Conservation (phyloP, 2,888 invertebrate species). For the Leucophenga maculata region DNA sequence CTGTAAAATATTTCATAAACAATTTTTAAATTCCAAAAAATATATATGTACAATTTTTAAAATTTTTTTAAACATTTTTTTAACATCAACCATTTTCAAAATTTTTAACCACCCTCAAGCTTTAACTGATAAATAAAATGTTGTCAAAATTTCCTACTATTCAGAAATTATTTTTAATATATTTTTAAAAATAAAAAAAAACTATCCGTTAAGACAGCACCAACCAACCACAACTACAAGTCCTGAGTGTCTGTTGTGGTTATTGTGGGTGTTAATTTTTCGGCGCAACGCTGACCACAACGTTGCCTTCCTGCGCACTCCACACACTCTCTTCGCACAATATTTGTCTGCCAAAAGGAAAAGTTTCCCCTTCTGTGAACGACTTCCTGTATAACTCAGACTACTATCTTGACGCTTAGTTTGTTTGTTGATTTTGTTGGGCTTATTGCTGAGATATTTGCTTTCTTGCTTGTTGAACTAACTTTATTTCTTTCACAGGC, state of each 20-base stretch:
- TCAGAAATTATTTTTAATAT: not conserved
- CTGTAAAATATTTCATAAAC: too few species aligned
- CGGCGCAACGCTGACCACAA: not conserved
- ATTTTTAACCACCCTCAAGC: too few species aligned
- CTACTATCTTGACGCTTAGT: too few species aligned
- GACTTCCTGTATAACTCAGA: not conserved
- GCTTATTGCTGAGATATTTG: not conserved
- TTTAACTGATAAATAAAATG: not conserved
- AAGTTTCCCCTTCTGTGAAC: not conserved
- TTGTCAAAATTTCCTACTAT: not conserved
- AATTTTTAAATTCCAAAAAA: too few species aligned
- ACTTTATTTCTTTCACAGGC: not conserved
- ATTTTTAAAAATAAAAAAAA: not conserved
- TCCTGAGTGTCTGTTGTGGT: not conserved
- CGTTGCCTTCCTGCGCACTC: not conserved
- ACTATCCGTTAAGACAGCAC: not conserved
- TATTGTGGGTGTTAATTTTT: not conserved
- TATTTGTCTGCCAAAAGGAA: not conserved
- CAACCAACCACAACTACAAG: not conserved
- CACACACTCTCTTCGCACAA: too few species aligned
- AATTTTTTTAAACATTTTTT: too few species aligned
- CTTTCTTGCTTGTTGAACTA: not conserved
- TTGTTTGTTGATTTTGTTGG: conserved; percentile 2
- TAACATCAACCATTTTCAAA: too few species aligned
- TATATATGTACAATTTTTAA: too few species aligned